Conservation (phyloP, 2,888 invertebrate genomes). For the Campoletis raptor region DNA sequence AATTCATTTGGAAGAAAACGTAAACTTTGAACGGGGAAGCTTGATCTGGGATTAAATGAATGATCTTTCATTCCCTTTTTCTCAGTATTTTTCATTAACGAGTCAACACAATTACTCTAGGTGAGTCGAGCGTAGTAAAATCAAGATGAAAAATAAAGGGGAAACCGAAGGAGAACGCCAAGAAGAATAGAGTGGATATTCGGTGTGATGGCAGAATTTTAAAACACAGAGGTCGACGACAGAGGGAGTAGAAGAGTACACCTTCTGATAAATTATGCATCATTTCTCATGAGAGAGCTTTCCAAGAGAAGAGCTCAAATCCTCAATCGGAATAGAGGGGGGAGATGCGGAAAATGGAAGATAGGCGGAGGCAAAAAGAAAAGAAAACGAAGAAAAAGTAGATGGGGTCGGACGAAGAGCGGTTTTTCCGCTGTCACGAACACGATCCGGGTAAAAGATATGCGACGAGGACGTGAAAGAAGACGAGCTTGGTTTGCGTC, state of each 20-base stretch:
- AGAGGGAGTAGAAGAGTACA: slow-evolving; percentile 26
- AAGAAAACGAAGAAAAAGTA: slow-evolving; percentile 35
- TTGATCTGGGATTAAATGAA: background rate
- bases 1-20: background rate
- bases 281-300: slow-evolving; percentile 59
- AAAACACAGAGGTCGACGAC: slow-evolving; percentile 56
- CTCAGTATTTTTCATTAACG: slow-evolving; percentile 1
- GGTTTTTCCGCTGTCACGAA: slow-evolving; percentile 53
- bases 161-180: slow-evolving; percentile 12
- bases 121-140: background rate
- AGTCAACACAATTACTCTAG: background rate
- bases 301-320: slow-evolving; percentile 28
- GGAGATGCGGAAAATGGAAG: slow-evolving; percentile 35
- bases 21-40: background rate
- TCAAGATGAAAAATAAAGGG: background rate
- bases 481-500: slow-evolving; percentile 54
- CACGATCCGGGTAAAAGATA: slow-evolving; percentile 68
- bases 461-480: slow-evolving; percentile 72
- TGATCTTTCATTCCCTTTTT: background rate
- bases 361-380: slow-evolving; percentile 6
- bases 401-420: slow-evolving; percentile 42
- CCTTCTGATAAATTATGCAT: slow-evolving; percentile 66
- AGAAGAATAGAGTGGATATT: slow-evolving; percentile 33
- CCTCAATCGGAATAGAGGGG: slow-evolving; percentile 14
- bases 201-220: slow-evolving; percentile 48